A percentile compares a stretch with the other conserved stretches of the same genome.
Conservation (phyloP, 2,797 vertebrate genomes). For the Anableps anableps region DNA sequence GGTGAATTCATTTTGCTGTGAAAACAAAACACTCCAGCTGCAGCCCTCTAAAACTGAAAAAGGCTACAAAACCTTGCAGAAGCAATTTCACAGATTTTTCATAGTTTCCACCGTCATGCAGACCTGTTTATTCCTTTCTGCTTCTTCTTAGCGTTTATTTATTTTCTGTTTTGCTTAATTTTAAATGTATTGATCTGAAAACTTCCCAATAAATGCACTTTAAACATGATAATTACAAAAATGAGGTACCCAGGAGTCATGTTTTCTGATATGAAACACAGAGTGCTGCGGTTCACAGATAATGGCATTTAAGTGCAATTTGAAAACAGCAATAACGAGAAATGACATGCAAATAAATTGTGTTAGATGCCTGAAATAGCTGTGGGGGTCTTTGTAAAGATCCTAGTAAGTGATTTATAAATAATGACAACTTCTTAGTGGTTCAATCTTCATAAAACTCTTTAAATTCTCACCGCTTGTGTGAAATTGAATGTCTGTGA, state of each 20-base stretch:
- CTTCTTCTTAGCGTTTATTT: neutral
- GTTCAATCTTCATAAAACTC: neutral
- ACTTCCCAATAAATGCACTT: neutral
- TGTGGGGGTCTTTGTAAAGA: neutral
- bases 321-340: neutral
- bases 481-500: slow-evolving; percentile 14
- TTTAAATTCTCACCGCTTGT: slow-evolving; percentile 6
- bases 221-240: neutral
- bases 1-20: neutral
- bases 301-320: neutral
- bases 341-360: slow-evolving; percentile 12
- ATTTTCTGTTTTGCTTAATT: neutral
- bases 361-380: neutral
- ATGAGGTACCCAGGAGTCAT: neutral
- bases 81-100: neutral
- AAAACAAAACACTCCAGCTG: neutral
- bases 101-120: neutral
- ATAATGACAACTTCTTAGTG: neutral
- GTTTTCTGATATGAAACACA: slow-evolving; percentile 2
- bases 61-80: neutral
- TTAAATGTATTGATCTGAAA: neutral
- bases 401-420: slow-evolving; percentile 6
- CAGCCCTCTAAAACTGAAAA: neutral
- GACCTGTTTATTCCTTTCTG: neutral
- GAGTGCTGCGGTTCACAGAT: slow-evolving; percentile 1